Evolutionary conservation across 2,113 vertebrate genomes (phyloP), one percentile per base, ranked within the genome.

Genomic region (Xiphorhynchus elegans): DNA sequence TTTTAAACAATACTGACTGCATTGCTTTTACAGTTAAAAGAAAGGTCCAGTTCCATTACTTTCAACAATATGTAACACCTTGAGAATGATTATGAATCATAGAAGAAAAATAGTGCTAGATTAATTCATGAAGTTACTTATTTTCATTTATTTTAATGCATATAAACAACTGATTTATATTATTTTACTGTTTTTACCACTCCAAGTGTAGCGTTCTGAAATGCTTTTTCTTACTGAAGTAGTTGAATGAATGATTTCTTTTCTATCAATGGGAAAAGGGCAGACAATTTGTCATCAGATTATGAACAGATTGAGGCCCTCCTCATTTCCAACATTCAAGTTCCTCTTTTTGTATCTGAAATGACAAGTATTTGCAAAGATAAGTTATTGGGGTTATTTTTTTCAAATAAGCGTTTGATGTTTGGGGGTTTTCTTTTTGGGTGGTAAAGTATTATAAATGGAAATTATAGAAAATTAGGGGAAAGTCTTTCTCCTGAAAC

Each of bases 401-500:
- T 56, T 42, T 12, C 23, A 50, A 52, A 28, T 33, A 7, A 14
- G 1, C 7, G 25, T 47, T 81, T 81, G 7, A 13, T 40, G 11
- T 4, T 33, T 49, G 14, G 13, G 17, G 17, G 17, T 31, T 12
- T 46, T 16, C 46, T 46, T 35, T 59, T 24, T 19, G 55, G 33
- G 24, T 60, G 5, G 35, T 53, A 17, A 67, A 82, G 10, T 24
- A 39, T 72, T 72, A 17, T 23, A 55, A 23, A 17, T 11, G 52
- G 25, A 72, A 67, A 82, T 60, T 24, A 29, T 1, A 19, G 2
- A 11, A 73, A 81, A 74, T 55, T 42, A 37, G 35, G 64, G 4
- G 11, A 69, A 90, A 78, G 0, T 0, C 0, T 42, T 92, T 58
- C 9, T 75, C 24, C 4, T 9, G 55, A 21, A 42, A 0, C 3